Conservation (phyloP, 1,140 invertebrate genomes). For the Drosophila auraria region DNA sequence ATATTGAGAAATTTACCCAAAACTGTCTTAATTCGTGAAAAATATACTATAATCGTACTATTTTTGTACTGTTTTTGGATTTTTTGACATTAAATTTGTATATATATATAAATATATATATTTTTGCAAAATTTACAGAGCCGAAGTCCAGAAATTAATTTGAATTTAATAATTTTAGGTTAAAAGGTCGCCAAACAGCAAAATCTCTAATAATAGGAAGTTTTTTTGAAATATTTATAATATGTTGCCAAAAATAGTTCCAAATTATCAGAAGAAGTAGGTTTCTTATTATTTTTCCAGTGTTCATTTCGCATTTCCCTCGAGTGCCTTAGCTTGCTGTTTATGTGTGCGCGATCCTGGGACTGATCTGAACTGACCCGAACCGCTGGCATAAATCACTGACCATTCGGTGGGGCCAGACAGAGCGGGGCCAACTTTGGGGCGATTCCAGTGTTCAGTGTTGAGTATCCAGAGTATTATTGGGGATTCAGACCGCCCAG, state of each 20-base stretch:
- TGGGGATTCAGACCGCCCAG: constrained; percentile 35
- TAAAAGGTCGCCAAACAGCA: no score
- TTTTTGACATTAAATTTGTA: no score
- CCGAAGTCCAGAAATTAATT: no score
- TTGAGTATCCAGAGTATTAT: neutral
- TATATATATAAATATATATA: no score
- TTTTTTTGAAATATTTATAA: no score
- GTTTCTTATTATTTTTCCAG: neutral
- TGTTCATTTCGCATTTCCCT: neutral
- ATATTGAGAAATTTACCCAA: no score
- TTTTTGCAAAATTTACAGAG: no score
- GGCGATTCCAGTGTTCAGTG: neutral
- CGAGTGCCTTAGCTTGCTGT: constrained; percentile 17
- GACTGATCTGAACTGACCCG: constrained; percentile 38
- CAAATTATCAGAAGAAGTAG: neutral
- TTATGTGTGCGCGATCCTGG: constrained; percentile 36
- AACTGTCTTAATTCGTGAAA: no score
- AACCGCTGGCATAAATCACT: constrained; percentile 67
- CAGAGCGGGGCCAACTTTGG: constrained; percentile 38
- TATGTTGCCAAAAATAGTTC: neutral
- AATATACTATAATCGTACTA: no score
- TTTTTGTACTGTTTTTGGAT: no score
- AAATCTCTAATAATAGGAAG: no score
- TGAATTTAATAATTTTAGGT: no score
- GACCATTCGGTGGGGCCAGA: constrained; percentile 56